These are phyloP conservation scores for Dicaeum eximium DNA, from an alignment of 2,113 vertebrate genomes.

Conservation along the genomic window DNA sequence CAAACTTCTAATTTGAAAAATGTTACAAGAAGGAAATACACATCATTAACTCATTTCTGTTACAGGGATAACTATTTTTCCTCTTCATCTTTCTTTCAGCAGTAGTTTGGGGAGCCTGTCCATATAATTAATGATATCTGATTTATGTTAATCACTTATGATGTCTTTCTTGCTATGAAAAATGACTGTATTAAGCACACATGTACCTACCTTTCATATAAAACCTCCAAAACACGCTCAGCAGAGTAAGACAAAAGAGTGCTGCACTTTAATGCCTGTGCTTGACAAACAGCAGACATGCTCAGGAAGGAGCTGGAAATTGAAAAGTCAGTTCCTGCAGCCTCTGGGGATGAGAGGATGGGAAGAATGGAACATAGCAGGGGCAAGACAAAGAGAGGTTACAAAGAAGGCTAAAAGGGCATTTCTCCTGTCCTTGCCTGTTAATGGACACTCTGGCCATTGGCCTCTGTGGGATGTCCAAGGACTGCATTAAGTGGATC, in stretches of 20 bases:
- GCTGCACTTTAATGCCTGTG: background rate
- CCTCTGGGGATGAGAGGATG: background rate
- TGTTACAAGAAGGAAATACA: constrained; percentile 34
- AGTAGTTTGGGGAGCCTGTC: constrained; percentile 34
- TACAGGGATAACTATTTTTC: background rate
- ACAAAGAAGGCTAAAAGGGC: background rate
- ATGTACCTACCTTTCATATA: background rate
- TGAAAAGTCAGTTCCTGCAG: constrained; percentile 3
- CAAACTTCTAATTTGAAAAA: constrained; percentile 34
- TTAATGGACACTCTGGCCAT: background rate
- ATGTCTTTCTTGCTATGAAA: constrained; percentile 24
- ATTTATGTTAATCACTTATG: constrained; percentile 49
- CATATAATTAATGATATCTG: constrained; percentile 41
- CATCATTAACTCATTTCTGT: constrained; percentile 23
- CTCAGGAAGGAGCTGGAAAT: constrained; percentile 32
- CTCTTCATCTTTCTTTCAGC: constrained; percentile 42
- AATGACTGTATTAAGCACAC: constrained; percentile 6
- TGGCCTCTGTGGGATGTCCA: background rate
- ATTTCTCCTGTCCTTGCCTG: background rate
- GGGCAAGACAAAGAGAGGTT: background rate
- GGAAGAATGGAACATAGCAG: background rate
- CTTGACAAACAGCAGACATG: constrained; percentile 38
- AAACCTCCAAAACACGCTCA: background rate
- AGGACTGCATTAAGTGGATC: background rate
- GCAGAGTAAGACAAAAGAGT: background rate